phyloP scores from a whole-genome alignment of 2,797 vertebrate species.

The Macropodus opercularis region DNA sequence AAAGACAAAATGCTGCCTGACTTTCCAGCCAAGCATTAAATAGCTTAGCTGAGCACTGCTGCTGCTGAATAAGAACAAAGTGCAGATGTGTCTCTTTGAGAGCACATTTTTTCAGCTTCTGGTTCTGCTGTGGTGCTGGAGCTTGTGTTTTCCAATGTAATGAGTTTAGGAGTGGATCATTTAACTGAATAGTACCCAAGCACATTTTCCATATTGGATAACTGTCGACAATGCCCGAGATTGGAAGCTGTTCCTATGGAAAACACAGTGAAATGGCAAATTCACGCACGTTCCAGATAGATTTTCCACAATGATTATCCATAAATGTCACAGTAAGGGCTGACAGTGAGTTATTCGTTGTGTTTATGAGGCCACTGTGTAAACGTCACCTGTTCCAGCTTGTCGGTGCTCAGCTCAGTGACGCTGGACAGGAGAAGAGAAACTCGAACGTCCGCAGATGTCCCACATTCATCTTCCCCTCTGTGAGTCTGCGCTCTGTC shows the following conservation, averaged over 20 bases:
- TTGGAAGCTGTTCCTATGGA: conserved; percentile 10
- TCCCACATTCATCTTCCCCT: conserved; percentile 49
- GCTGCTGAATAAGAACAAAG: conserved; percentile 57
- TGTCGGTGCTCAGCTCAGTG: conserved; percentile 21
- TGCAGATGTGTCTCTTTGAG: conserved; percentile 24
- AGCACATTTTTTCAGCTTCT: conserved; percentile 35
- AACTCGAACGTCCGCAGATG: conserved; percentile 46
- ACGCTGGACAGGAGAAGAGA: conserved; percentile 26
- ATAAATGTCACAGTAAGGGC: neutral
- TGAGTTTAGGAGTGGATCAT: conserved; percentile 41
- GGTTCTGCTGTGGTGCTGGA: conserved; percentile 28
- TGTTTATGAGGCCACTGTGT: conserved; percentile 12
- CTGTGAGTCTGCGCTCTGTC: conserved; percentile 12
- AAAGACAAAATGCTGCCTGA: conserved; percentile 60
- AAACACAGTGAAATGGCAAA: conserved; percentile 15
- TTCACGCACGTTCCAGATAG: neutral
- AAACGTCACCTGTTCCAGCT: conserved; percentile 37
- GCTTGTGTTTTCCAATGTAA: conserved; percentile 24
- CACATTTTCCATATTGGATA: conserved; percentile 22
- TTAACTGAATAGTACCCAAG: conserved; percentile 40
- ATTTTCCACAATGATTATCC: neutral
- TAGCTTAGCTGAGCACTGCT: conserved; percentile 39
- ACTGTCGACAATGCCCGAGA: neutral
- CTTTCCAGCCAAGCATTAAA: conserved; percentile 64
- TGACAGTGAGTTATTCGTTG: conserved; percentile 8